Evolutionary conservation across 2,888 invertebrate species (phyloP).

Genomic region (Yponomeuta plumbellus): DNA sequence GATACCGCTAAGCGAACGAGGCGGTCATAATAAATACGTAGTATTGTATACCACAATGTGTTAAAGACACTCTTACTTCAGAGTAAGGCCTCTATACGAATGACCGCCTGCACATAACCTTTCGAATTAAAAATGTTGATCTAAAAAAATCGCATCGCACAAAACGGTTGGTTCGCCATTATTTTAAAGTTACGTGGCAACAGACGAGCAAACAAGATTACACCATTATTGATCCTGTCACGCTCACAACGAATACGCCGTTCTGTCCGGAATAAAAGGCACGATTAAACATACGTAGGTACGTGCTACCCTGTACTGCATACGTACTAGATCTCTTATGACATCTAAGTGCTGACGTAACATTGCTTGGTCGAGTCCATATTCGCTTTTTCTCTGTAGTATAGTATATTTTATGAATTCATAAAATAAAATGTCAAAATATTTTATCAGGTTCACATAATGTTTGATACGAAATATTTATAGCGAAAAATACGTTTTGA

Average conservation of each 20-base stretch:
- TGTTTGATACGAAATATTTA: too few species aligned
- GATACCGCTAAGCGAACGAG: too few species aligned
- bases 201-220: neutral
- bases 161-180: neutral
- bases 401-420: neutral
- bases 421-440: neutral
- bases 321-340: neutral
- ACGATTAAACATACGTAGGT: neutral
- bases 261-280: neutral
- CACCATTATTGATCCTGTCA: neutral
- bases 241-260: neutral
- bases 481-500: too few species aligned
- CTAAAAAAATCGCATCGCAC: neutral
- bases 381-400: neutral
- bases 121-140: neutral
- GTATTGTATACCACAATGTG: too few species aligned
- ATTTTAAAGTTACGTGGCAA: conserved; percentile 3
- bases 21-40: too few species aligned
- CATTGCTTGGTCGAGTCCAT: too few species aligned
- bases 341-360: too few species aligned
- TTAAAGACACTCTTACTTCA: neutral
- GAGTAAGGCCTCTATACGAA: neutral
- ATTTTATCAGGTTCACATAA: neutral
- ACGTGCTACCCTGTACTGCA: neutral
- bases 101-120: neutral